These are phyloP conservation scores for Hydriomena furcata DNA, from an alignment of 2,888 invertebrate genomes.

Conservation along the genomic window DNA sequence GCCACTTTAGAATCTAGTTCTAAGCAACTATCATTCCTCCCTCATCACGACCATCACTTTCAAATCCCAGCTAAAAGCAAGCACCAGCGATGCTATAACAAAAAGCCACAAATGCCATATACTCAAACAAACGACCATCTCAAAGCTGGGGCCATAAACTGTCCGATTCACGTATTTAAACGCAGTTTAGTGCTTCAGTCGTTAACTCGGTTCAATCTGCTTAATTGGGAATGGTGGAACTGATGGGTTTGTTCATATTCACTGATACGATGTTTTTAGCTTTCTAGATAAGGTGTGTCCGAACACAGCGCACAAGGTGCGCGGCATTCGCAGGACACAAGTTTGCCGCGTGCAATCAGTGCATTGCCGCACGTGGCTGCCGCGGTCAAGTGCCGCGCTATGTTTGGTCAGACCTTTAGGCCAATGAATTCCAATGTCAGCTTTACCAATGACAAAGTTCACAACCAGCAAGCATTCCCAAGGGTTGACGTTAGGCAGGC, in stretches of 20 bases:
- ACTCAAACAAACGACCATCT: slow-evolving; percentile 56
- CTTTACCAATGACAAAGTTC: too few relatives aligned
- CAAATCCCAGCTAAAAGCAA: slow-evolving; percentile 22
- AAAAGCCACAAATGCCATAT: slow-evolving; percentile 31
- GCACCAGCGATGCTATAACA: slow-evolving; percentile 25
- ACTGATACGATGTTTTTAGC: background rate
- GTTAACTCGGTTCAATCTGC: slow-evolving; percentile 76
- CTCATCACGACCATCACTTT: slow-evolving; percentile 3
- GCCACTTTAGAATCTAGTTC: too few relatives aligned
- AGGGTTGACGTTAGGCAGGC: too few relatives aligned
- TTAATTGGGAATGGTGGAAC: slow-evolving; percentile 75
- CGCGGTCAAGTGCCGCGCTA: too few relatives aligned
- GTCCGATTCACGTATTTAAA: slow-evolving; percentile 75
- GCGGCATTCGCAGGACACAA: too few relatives aligned
- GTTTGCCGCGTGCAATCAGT: too few relatives aligned
- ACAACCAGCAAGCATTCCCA: too few relatives aligned
- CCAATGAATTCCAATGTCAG: too few relatives aligned
- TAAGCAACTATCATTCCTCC: background rate
- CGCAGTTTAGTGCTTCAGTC: slow-evolving; percentile 66
- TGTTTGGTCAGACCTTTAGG: too few relatives aligned
- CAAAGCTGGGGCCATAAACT: slow-evolving; percentile 65
- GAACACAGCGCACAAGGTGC: too few relatives aligned
- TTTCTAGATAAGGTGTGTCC: background rate
- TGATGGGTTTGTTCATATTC: slow-evolving; percentile 41
- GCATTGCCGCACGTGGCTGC: too few relatives aligned